phyloP scores from a whole-genome alignment of 2,113 vertebrate species.

The Sylvietta virens region DNA sequence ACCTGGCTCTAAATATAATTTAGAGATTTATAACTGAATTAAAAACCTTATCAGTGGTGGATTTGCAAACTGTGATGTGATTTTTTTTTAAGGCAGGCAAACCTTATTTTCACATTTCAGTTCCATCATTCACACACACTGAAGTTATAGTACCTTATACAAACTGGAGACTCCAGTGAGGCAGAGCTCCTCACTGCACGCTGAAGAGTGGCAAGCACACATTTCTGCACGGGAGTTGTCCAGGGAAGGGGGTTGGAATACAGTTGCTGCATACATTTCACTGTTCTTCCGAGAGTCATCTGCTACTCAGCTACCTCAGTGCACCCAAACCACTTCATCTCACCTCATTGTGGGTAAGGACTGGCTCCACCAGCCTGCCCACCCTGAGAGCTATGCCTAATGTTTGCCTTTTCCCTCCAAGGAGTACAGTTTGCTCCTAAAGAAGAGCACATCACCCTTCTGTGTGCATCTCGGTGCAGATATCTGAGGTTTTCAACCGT shows the following conservation, averaged over 20 bases:
- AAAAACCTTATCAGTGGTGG: background rate
- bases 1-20: background rate
- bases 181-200: background rate
- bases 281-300: background rate
- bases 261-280: background rate
- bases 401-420: background rate
- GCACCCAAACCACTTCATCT: background rate
- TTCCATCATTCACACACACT: background rate
- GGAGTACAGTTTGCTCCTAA: background rate
- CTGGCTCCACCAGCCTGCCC: background rate
- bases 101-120: background rate
- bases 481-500: background rate
- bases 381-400: too few species aligned
- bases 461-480: background rate
- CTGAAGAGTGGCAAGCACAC: background rate
- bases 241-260: background rate
- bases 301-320: background rate
- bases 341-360: fast-evolving
- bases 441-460: background rate
- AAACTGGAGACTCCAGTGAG: background rate
- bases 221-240: background rate
- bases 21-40: background rate
- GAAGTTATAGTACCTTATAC: background rate
- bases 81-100: background rate
- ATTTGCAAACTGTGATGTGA: background rate